Conservation (phyloP, 1,140 invertebrate genomes). For the Tigriopus japonicus region DNA sequence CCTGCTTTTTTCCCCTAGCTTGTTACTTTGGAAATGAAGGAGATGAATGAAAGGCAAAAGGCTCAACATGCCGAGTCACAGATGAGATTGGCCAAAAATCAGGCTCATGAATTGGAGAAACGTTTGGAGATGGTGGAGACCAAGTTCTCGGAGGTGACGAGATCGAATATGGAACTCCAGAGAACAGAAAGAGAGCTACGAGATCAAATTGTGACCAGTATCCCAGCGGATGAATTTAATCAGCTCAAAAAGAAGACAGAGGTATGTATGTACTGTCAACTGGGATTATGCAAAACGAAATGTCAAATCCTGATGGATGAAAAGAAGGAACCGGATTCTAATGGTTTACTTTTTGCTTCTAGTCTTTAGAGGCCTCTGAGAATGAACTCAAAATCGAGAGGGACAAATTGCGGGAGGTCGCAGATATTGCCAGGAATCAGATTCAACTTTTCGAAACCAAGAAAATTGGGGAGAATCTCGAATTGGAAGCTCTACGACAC, state of each 20-base stretch:
- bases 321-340: no score
- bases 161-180: constrained; percentile 8
- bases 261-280: background rate
- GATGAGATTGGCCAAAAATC: background rate
- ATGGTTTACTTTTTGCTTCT: background rate
- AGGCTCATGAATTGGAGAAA: constrained; percentile 9
- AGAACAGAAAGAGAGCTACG: constrained; percentile 1
- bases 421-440: constrained; percentile 13
- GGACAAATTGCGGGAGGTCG: constrained; percentile 24
- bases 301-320: no score
- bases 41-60: constrained; percentile 15
- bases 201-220: constrained; percentile 5
- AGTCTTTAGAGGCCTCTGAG: background rate
- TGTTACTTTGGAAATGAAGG: constrained; percentile 14
- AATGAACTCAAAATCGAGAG: constrained; percentile 20
- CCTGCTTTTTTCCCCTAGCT: background rate
- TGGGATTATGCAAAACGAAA: background rate
- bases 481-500: constrained; percentile 24
- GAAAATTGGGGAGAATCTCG: constrained; percentile 19
- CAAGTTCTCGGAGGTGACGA: constrained; percentile 6
- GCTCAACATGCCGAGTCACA: constrained; percentile 2
- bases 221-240: constrained; percentile 19
- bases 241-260: constrained; percentile 7
- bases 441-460: constrained; percentile 2
- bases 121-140: constrained; percentile 8